Base-by-base conservation (phyloP, 2,888 invertebrate species). In the Ctenicera cuprea region DNA sequence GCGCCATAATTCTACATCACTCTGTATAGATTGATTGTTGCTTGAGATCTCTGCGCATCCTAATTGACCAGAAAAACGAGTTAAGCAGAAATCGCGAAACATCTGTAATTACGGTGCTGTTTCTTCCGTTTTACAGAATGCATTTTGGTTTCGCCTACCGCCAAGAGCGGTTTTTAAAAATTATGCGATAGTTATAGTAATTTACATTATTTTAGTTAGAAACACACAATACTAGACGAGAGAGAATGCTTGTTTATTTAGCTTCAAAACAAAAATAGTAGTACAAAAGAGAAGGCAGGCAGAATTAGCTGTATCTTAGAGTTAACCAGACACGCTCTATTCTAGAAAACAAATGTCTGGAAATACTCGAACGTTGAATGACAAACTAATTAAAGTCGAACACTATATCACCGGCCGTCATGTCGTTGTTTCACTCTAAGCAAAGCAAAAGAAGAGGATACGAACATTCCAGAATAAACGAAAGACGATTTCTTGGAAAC, bases 311-410 rank as follows among this genome's bases (percentile, higher is more conserved):
- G 76, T 79, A 77, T 77, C 77, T 79, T 75, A 73, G 73, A 78
- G 78, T 78, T 78, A 78, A 80, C 79, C 78, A 80, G 78, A 77
- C 73, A 73, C 75, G 74, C 74, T 79, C 77, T 75, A 79, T 81
- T 79, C 76, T 71, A 77, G 80, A 80, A 80, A 81, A 81, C 80
- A 81, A 82, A 82, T 81, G 81, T 77, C 79, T 80, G 75, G 78
- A 79, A 82, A 81, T 79, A 79, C 81, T 81, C 79, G 80, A 81
- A 82, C 78, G 76, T 76, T 82, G 81, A 82, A 81, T 82, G 82
- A 81, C 81, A 82, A 82, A 82, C 82, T 82, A 82, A 82, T 82
- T 82, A 82, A 81, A 81, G 81, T 80, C 80, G 75, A 78, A 81
- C 81, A 80, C 75, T 81, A 80, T 80, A 81, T 81, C 81, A 81